phyloP scores from a whole-genome alignment of 2,888 invertebrate genomes.

The Venustoraphidia nigricollis region DNA sequence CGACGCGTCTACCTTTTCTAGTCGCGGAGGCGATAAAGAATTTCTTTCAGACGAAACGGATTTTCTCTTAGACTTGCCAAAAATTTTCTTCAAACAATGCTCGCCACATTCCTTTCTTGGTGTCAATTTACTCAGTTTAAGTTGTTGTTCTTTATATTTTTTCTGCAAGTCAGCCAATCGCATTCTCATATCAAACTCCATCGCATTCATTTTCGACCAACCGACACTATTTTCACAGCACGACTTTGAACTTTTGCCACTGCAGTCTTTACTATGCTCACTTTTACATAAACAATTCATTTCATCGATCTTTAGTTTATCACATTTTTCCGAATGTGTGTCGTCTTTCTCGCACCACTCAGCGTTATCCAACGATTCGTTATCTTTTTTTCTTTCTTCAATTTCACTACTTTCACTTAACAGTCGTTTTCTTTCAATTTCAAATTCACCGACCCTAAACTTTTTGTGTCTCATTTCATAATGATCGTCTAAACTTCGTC shows the following conservation, averaged over 20 bases:
- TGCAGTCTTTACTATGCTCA: background rate
- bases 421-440: background rate
- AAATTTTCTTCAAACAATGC: slow-evolving; percentile 26
- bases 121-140: slow-evolving; percentile 58
- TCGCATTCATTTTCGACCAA: slow-evolving; percentile 43
- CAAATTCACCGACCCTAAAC: slow-evolving; percentile 4
- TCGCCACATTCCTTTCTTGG: slow-evolving; percentile 30
- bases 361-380: too few species aligned
- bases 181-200: slow-evolving; percentile 70
- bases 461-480: slow-evolving; percentile 1
- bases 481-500: slow-evolving; percentile 9
- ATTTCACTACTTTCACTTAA: background rate
- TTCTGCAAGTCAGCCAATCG: slow-evolving; percentile 66
- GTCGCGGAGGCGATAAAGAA: slow-evolving; percentile 21
- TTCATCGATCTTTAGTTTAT: background rate
- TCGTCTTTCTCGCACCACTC: background rate
- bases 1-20: slow-evolving; percentile 22
- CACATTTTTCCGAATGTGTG: background rate
- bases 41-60: slow-evolving; percentile 21
- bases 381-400: background rate
- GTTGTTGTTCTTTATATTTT: slow-evolving; percentile 70
- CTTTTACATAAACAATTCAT: too few species aligned
- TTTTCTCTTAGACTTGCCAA: slow-evolving; percentile 31
- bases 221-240: slow-evolving; percentile 17
- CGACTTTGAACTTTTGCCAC: slow-evolving; percentile 14